Conservation (phyloP, 2,797 vertebrate species). For the Hippocampus kuda region DNA sequence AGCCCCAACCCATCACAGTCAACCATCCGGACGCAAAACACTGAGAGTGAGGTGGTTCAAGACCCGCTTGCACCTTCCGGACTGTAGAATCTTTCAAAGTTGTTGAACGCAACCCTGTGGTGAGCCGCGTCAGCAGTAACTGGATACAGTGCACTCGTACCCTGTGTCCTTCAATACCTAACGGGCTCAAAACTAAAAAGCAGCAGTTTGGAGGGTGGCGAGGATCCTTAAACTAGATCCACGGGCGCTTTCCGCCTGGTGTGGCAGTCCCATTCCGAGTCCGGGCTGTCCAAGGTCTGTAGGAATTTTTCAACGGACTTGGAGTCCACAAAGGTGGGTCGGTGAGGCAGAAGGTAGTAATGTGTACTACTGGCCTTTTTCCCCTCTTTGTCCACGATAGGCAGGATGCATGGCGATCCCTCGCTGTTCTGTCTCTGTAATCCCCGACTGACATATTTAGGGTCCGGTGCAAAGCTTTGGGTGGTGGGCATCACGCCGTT, state of each 20-base stretch:
- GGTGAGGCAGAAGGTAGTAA: conserved; percentile 88
- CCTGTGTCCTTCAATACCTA: conserved; percentile 53
- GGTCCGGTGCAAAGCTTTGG: conserved; percentile 94
- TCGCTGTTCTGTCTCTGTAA: conserved; percentile 89
- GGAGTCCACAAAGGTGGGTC: conserved; percentile 68
- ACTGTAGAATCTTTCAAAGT: conserved; percentile 34
- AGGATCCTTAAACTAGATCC: conserved; percentile 72
- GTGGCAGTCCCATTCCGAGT: conserved; percentile 54
- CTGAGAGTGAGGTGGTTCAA: conserved; percentile 58
- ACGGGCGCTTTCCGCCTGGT: conserved; percentile 69
- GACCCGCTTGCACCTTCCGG: conserved; percentile 62
- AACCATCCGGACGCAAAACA: conserved; percentile 56
- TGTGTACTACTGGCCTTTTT: conserved; percentile 86
- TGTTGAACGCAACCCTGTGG: conserved; percentile 11
- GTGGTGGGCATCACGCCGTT: conserved; percentile 95
- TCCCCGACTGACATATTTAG: conserved; percentile 83
- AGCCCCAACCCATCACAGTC: conserved; percentile 42
- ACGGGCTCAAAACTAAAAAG: conserved; percentile 35
- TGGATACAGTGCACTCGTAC: conserved; percentile 56
- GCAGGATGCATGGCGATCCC: conserved; percentile 87
- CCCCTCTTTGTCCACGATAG: conserved; percentile 82
- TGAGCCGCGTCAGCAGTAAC: conserved; percentile 64
- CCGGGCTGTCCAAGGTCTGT: conserved; percentile 60
- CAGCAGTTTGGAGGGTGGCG: conserved; percentile 57
- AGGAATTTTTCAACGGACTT: conserved; percentile 71